These are phyloP conservation scores for Heliconius hermathena DNA, from an alignment of 1,140 invertebrate genomes.

Conservation along the genomic window DNA sequence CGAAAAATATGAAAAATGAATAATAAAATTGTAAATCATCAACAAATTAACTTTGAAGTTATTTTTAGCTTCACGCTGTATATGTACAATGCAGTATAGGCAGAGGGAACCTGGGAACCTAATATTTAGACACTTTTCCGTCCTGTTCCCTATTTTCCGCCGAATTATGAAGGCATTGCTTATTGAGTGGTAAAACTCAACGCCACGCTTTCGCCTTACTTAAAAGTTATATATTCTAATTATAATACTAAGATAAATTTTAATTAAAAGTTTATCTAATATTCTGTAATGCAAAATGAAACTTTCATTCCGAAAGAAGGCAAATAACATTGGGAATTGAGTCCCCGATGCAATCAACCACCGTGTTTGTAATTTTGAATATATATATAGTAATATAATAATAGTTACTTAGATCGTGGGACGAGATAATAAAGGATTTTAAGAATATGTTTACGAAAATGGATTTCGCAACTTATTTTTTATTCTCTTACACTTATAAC, in stretches of 20 bases:
- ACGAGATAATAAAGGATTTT: neutral
- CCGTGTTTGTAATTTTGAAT: conserved; percentile 22
- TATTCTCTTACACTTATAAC: too few species aligned
- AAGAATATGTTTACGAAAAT: neutral
- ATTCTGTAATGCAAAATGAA: conserved; percentile 25
- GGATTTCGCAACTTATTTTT: too few species aligned
- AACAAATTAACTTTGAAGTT: too few species aligned
- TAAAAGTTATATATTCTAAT: neutral
- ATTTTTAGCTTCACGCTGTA: too few species aligned
- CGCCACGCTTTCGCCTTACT: too few species aligned
- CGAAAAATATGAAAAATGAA: neutral
- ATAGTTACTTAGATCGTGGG: neutral
- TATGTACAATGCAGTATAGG: neutral
- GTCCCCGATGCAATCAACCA: conserved; percentile 29
- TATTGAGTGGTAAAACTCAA: too few species aligned
- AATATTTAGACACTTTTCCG: too few species aligned
- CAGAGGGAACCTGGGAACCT: neutral
- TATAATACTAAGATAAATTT: neutral
- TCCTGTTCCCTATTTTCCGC: too few species aligned
- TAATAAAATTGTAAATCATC: too few species aligned
- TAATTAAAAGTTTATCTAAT: conserved; percentile 19
- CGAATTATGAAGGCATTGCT: too few species aligned
- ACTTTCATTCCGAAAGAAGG: conserved; percentile 14
- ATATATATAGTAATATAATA: neutral
- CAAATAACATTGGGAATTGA: conserved; percentile 32